Evolutionary conservation across 2,888 invertebrate genomes (phyloP).

Genomic region (Blastobasis lacticolella): DNA sequence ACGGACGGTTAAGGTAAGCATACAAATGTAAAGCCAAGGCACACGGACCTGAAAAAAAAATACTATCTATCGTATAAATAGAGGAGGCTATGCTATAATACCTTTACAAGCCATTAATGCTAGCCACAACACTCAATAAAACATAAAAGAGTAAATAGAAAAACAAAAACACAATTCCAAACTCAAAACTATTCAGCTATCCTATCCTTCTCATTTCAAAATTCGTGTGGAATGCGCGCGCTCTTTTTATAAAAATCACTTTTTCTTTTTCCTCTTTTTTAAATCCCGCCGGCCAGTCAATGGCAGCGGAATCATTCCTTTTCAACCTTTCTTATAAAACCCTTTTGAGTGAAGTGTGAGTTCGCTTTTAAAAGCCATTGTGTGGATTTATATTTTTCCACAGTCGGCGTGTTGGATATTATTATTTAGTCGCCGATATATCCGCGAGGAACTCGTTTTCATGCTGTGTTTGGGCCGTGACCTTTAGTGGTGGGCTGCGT

Average conservation of each 20-base stretch:
- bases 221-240: conserved; percentile 29
- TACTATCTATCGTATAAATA: too few species aligned
- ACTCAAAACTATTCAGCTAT: conserved; percentile 33
- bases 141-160: conserved; percentile 18
- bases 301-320: conserved; percentile 21
- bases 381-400: conserved; percentile 34
- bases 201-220: conserved; percentile 35
- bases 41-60: too few species aligned
- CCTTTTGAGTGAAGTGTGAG: conserved; percentile 30
- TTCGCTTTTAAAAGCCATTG: conserved; percentile 33
- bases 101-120: too few species aligned
- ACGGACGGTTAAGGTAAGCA: too few species aligned
- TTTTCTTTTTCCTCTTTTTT: conserved; percentile 22
- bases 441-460: conserved; percentile 55
- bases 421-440: conserved; percentile 51
- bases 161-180: conserved; percentile 20
- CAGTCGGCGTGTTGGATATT: conserved; percentile 38
- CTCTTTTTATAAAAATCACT: conserved; percentile 13
- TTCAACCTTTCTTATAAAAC: conserved; percentile 22
- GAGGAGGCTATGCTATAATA: too few species aligned
- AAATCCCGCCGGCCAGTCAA: conserved; percentile 22
- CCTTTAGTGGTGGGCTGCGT: conserved; percentile 44
- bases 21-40: too few species aligned
- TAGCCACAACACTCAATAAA: conserved; percentile 8
- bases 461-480: conserved; percentile 64